Evolutionary conservation across 2,113 vertebrate species (phyloP).

Genomic region (Tinamus guttatus): DNA sequence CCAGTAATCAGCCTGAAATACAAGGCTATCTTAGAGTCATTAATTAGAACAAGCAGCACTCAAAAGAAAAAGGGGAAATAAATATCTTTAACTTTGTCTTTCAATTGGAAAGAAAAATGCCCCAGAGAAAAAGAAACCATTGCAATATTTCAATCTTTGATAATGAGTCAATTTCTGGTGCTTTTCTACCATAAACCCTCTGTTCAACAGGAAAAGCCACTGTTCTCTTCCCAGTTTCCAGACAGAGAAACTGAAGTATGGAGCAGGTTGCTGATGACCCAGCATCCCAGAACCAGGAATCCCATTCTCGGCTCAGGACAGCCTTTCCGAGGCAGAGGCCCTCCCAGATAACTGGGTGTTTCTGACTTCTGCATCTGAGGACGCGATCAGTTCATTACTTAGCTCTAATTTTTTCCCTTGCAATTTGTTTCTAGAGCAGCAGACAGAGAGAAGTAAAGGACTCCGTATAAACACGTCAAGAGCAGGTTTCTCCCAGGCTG

Average conservation of each 20-base stretch:
- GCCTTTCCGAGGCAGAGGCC: not conserved
- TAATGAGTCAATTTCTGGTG: not conserved
- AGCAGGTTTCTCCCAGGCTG: constrained; percentile 74
- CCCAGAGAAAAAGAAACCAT: not conserved
- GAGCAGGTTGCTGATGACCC: not conserved
- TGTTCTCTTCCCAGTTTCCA: not conserved
- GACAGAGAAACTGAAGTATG: not conserved
- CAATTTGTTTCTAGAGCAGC: constrained; percentile 71
- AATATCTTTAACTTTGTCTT: not conserved
- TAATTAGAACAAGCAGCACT: not conserved
- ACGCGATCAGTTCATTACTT: constrained; percentile 56
- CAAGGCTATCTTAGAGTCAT: not conserved
- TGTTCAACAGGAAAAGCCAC: not conserved
- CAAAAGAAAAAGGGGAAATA: not conserved
- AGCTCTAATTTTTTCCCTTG: constrained; percentile 9
- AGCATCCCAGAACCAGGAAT: not conserved
- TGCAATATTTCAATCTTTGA: not conserved
- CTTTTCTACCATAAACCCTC: not conserved
- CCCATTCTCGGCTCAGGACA: not conserved
- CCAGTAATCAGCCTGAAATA: not conserved
- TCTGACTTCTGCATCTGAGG: constrained; percentile 53
- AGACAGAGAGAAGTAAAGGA: constrained; percentile 56
- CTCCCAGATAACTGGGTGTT: constrained; percentile 37
- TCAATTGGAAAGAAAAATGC: not conserved
- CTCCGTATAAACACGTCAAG: constrained; percentile 70